Base-by-base conservation (phyloP, 2,113 vertebrate species). In the Rhizomys pruinosus region DNA sequence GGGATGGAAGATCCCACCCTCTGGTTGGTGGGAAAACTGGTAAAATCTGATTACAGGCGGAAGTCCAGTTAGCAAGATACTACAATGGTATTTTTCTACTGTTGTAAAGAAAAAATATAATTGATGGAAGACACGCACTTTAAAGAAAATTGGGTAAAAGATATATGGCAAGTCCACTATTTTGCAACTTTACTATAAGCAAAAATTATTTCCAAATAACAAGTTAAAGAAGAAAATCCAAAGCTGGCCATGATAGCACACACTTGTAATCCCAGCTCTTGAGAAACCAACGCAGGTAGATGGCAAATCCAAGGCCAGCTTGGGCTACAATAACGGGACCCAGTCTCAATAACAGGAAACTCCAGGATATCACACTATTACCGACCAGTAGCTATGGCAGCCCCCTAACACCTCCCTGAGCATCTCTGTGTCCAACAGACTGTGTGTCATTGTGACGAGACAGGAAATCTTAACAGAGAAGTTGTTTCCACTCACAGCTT, bases 151-250 rank as follows among this genome's bases (percentile, higher is more conserved):
- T 44, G n/a, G 32, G 32, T 27, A 78, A 86, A 81, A 4, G n/a
- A 17, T 32, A 86, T 15, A 27, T 12, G 15, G 13, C 77, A 77
- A 81, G 17, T 44, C 7, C 68, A 22, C 32, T 81, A 13, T 52
- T n/a, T 84, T 84, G 61, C 80, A 92, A 66, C 85, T 84, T 89
- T 88, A 63, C 79, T 52, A 10, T 15, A 81, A 68, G 19, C 61
- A 89, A 76, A 34, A 71, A 47, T 76, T 59, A 82, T 32, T 92
- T 86, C 76, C 71, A 59, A 87, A 77, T 57, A 71, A 87, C 59
- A 71, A 76, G 17, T 37, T 37, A 73, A 66, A 79, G 85, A 57
- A 79, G 16, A 32, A 55, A 80, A 61, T 10, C 4, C 66, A 68
- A 27, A 64, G 25, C 22, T 23, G 8, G 9, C 27, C 32, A 68